These are phyloP conservation scores for Parus major DNA, from an alignment of 2,113 vertebrate species.

Conservation along the genomic window DNA sequence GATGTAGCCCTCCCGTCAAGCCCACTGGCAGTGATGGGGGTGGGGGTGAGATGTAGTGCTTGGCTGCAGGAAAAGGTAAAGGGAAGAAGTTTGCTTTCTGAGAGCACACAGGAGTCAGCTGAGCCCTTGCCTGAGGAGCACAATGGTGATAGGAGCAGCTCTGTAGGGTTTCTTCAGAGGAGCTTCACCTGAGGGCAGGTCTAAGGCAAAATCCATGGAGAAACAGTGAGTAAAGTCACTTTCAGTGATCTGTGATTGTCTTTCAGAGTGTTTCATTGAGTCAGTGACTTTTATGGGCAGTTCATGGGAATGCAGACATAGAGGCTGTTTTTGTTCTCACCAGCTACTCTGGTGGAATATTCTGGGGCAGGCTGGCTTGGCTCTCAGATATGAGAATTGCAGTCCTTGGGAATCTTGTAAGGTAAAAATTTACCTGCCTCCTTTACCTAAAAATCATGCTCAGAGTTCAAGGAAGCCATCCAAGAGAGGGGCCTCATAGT, in stretches of 20 bases:
- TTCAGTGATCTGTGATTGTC: background rate
- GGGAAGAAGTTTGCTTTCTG: background rate
- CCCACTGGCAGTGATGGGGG: background rate
- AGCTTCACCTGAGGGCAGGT: background rate
- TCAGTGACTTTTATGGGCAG: background rate
- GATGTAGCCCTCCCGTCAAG: conserved; percentile 9
- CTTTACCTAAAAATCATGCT: background rate
- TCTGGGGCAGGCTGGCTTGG: background rate
- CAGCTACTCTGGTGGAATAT: background rate
- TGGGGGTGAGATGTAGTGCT: background rate
- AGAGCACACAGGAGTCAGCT: background rate
- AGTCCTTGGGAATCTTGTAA: background rate
- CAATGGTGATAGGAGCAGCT: background rate
- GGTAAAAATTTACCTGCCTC: background rate
- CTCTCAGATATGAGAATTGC: background rate
- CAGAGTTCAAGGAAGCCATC: background rate
- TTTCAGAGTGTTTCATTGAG: background rate
- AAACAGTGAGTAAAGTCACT: background rate
- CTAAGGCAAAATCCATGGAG: background rate
- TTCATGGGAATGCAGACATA: background rate
- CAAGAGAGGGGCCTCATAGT: background rate
- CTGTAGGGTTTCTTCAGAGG: background rate
- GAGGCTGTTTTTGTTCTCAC: background rate
- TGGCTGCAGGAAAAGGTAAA: background rate
- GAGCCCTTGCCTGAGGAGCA: background rate